phyloP scores from a whole-genome alignment of 2,797 vertebrate genomes.

The Cichlasoma orientale region DNA sequence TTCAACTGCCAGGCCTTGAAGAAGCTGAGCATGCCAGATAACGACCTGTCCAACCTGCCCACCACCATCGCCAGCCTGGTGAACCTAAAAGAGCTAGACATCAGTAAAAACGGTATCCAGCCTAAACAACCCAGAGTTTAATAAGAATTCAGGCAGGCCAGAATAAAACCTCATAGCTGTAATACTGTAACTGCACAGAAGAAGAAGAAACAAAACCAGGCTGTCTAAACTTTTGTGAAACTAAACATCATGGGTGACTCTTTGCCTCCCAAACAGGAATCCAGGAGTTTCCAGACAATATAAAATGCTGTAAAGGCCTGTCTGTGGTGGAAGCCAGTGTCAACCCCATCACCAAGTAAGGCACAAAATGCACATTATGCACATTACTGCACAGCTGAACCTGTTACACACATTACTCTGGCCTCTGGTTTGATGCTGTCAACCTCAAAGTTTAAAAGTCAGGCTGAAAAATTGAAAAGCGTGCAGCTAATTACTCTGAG shows the following conservation, averaged over 20 bases:
- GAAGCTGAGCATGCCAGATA: constrained; percentile 98
- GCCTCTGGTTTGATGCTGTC: neutral
- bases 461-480: neutral
- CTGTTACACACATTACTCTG: neutral
- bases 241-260: neutral
- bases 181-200: neutral
- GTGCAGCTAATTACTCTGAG: neutral
- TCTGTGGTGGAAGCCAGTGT: constrained; percentile 99
- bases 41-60: constrained; percentile 96
- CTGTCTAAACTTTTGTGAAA: neutral
- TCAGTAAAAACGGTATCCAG: constrained; percentile 95
- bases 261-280: constrained; percentile 83
- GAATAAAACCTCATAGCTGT: neutral
- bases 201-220: neutral
- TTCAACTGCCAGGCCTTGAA: constrained; percentile 98
- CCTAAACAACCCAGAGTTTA: neutral
- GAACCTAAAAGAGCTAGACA: constrained; percentile 98
- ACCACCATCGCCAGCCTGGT: constrained; percentile 96
- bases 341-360: constrained; percentile 99
- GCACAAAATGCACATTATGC: neutral
- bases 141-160: neutral
- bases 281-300: constrained; percentile 99
- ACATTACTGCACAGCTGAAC: neutral
- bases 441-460: neutral
- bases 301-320: constrained; percentile 99